These are phyloP conservation scores for Lasius platythorax DNA, from an alignment of 2,888 invertebrate genomes.

Conservation along the genomic window DNA sequence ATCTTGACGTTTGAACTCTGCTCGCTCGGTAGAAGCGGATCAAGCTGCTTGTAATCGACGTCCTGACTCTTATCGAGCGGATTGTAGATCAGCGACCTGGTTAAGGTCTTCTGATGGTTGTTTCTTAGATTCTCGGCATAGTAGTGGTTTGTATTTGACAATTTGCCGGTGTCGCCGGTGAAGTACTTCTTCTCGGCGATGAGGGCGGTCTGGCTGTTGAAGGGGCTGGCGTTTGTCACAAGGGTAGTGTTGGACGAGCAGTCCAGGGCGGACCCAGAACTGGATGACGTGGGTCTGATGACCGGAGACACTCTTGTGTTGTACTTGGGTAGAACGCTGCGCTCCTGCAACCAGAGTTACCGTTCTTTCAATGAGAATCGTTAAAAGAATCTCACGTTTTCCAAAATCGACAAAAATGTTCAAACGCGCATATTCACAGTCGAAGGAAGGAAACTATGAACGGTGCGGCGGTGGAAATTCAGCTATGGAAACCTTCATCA, in stretches of 20 bases:
- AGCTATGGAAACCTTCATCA: background rate
- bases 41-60: constrained; percentile 80
- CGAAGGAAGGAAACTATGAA: background rate
- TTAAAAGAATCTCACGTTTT: background rate
- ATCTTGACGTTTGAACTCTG: constrained; percentile 44
- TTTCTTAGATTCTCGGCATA: constrained; percentile 83
- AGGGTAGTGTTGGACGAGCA: constrained; percentile 84
- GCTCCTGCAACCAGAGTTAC: constrained; percentile 77
- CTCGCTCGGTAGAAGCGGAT: constrained; percentile 73
- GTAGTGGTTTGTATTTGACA: constrained; percentile 72
- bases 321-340: constrained; percentile 79
- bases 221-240: constrained; percentile 82
- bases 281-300: constrained; percentile 73
- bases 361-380: background rate
- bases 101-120: constrained; percentile 74
- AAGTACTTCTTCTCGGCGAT: constrained; percentile 72
- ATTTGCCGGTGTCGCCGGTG: constrained; percentile 11
- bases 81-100: constrained; percentile 79
- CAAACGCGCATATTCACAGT: background rate
- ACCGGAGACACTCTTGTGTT: constrained; percentile 82
- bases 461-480: background rate
- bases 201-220: constrained; percentile 83
- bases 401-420: background rate
- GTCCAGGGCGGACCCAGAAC: constrained; percentile 79
- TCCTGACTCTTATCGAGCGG: constrained; percentile 74